Percentiles rank a stretch among this genome's conserved stretches.
Evolutionary conservation across 2,888 invertebrate species (phyloP).

Genomic region (Tyria jacobaeae): DNA sequence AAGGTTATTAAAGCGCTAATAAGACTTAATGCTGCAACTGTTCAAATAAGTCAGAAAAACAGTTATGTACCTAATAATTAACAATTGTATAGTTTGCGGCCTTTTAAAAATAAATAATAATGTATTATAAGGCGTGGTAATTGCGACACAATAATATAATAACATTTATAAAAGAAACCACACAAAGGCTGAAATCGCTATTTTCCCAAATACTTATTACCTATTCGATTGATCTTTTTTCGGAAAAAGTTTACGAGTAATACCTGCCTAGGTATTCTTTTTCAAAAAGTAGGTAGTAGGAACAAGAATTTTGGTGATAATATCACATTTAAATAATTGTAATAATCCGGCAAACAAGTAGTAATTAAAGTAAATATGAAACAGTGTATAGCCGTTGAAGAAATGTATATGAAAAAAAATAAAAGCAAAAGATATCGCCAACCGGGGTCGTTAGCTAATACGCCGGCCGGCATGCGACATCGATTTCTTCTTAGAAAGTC

Average conservation of each 20-base stretch:
- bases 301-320: not conserved
- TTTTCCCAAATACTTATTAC: not conserved
- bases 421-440: constrained; percentile 1
- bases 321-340: not conserved
- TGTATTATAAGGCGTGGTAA: constrained; percentile 5
- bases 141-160: constrained; percentile 3
- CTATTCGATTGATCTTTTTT: too few relatives aligned
- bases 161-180: constrained; percentile 1
- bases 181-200: not conserved
- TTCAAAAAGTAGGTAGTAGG: not conserved
- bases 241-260: too few relatives aligned
- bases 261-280: too few relatives aligned
- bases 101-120: too few relatives aligned
- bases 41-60: constrained; percentile 4
- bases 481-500: constrained; percentile 46
- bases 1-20: not conserved
- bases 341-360: not conserved
- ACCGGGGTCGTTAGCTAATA: not conserved
- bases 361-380: not conserved
- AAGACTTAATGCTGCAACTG: not conserved
- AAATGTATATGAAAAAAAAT: not conserved
- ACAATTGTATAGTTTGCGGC: too few relatives aligned
- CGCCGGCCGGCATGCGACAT: constrained; percentile 70
- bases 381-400: not conserved
- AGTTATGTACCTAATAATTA: too few relatives aligned